A percentile compares a stretch with the other conserved stretches of the same genome.
phyloP scores from a whole-genome alignment of 2,797 vertebrate species.

The Typhlichthys subterraneus region DNA sequence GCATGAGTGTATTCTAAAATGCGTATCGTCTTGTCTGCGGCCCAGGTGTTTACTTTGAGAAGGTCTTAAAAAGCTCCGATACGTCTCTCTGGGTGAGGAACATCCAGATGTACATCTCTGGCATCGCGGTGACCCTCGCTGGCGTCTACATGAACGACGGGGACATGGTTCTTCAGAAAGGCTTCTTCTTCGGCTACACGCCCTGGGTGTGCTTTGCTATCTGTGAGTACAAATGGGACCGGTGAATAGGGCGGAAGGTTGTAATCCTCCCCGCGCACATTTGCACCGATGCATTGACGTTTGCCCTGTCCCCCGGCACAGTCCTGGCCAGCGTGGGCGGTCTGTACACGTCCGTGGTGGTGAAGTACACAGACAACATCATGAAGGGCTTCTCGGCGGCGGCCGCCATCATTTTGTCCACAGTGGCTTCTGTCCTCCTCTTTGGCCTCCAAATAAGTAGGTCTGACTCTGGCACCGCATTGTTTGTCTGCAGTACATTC shows the following conservation, averaged over 20 bases:
- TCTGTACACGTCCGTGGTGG: conserved; percentile 94
- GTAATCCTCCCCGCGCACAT: neutral
- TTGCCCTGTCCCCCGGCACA: conserved; percentile 53
- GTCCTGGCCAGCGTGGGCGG: conserved; percentile 94
- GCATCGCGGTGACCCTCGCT: conserved; percentile 87
- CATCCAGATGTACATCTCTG: conserved; percentile 98
- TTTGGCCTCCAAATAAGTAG: conserved; percentile 96
- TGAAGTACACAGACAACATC: conserved; percentile 98
- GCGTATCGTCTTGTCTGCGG: conserved; percentile 13
- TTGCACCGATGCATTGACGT: neutral
- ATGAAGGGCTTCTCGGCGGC: conserved; percentile 99
- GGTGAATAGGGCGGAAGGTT: neutral
- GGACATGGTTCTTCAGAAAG: conserved; percentile 84
- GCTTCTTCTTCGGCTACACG: conserved; percentile 95
- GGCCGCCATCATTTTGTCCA: conserved; percentile 93
- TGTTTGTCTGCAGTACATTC: neutral
- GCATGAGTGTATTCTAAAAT: neutral
- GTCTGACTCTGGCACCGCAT: conserved; percentile 50
- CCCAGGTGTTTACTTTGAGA: conserved; percentile 97
- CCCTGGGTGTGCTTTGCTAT: conserved; percentile 90
- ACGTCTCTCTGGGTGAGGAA: conserved; percentile 98
- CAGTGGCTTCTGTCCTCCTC: conserved; percentile 88
- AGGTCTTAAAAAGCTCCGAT: conserved; percentile 95
- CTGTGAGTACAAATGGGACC: conserved; percentile 82
- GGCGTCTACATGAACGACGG: conserved; percentile 87